Percentiles rank a stretch among this genome's conserved stretches.
Evolutionary conservation across 2,113 vertebrate species (phyloP).

Genomic region (Psettodes erumei): DNA sequence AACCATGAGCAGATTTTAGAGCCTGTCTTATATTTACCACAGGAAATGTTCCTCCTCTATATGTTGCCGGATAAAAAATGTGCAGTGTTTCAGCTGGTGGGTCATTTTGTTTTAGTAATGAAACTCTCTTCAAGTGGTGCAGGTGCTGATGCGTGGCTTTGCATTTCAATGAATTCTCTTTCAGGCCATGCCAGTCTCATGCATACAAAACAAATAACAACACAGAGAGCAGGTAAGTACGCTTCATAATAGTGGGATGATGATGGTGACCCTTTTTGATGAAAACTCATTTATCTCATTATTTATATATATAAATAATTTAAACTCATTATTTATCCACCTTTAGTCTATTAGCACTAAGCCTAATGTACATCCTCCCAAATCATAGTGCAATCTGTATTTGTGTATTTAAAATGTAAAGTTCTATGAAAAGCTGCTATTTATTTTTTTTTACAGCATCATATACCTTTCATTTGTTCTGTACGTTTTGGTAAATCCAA

Average conservation of each 20-base stretch:
- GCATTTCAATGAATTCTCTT: constrained; percentile 65
- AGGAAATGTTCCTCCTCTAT: constrained; percentile 34
- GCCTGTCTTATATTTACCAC: not conserved
- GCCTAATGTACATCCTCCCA: not conserved
- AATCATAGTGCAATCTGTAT: not conserved
- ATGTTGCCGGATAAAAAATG: constrained; percentile 38
- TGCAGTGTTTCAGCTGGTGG: constrained; percentile 40
- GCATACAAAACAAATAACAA: constrained; percentile 57
- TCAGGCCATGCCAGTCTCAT: constrained; percentile 53
- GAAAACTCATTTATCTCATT: no score
- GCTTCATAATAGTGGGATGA: constrained; percentile 1
- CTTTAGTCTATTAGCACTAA: not conserved
- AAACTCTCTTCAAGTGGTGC: constrained; percentile 56
- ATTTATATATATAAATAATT: no score
- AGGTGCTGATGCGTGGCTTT: constrained; percentile 58
- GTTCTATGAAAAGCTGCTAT: not conserved
- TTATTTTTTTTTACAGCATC: constrained; percentile 4
- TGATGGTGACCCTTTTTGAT: constrained; percentile 22
- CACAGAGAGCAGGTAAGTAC: constrained; percentile 20
- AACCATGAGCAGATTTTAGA: constrained; percentile 15
- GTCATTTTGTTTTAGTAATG: constrained; percentile 60
- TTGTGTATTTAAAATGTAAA: constrained; percentile 6
- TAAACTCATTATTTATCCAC: not conserved
- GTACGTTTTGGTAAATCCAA: constrained; percentile 91
- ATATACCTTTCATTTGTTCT: constrained; percentile 91